Base-by-base conservation (phyloP, 2,113 vertebrate species). In the Megaleporinus macrocephalus region DNA sequence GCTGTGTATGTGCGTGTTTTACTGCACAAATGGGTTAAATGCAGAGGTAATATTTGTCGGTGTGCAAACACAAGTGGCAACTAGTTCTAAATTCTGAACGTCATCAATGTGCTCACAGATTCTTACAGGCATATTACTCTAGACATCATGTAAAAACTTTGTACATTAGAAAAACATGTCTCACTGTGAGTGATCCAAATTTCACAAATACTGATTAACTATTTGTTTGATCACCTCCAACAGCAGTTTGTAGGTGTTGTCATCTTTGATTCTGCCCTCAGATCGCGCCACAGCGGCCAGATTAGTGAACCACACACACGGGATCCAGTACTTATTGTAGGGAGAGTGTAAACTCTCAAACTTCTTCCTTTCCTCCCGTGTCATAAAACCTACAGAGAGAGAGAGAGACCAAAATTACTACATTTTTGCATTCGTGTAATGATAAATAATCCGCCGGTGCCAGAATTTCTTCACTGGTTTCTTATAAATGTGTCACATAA, bases 291-390 rank as follows among this genome's bases (percentile, higher is more conserved):
- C 92, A 0, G 95, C 95, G 0, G 93, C 96, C 90, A 98, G 90
- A 66, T 96, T 98, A 80, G 94, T 94, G 88, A 98, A 98, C 97
- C 97, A 98, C 14, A 97, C 92, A 0, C 96, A 98, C 0, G 97
- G 97, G 1, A 98, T 94, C 97, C 97, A 98, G 87, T 96, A 98
- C 61, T 97, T 97, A 89, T 98, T 98, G 73, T 98, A 97, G 11
- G 96, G 95, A 0, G 96, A 97, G 73, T 93, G 96, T 36, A 98
- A 91, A 77, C 93, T 93, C 72, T 98, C 97, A 1, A 95, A 97
- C 69, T 96, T 96, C 87, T 97, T 98, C 14, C 96, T 93, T 26
- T 98, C 97, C 33, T 96, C 95, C 22, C 96, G 93, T 0, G 96
- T 96, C 96, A 98, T 98, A 84, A 98, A 98, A 61, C 97, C 97